Conservation (phyloP, 2,888 invertebrate genomes). For the Drosophila borborema region DNA sequence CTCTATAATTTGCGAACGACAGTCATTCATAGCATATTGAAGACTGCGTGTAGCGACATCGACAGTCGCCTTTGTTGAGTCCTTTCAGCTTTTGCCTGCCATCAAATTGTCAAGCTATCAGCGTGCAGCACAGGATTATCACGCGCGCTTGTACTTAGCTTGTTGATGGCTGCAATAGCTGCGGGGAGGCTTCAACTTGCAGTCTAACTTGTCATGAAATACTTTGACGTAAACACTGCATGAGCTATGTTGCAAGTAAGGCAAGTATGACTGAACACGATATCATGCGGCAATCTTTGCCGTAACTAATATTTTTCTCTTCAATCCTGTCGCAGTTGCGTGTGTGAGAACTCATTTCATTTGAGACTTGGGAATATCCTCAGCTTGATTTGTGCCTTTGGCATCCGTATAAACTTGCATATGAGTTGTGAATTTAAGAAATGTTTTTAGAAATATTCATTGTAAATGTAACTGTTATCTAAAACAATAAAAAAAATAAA, state of each 20-base stretch:
- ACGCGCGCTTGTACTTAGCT: background rate
- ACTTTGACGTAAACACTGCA: constrained; percentile 6
- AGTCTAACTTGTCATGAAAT: background rate
- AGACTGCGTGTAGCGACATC: background rate
- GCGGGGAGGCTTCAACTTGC: background rate
- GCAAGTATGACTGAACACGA: background rate
- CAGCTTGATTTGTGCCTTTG: background rate
- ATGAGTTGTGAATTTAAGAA: too few species aligned
- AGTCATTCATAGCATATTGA: background rate
- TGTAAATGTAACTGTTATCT: too few species aligned
- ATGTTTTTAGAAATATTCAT: too few species aligned
- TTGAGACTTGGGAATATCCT: background rate
- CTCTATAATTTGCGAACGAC: background rate
- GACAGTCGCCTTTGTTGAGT: background rate
- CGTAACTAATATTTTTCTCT: background rate
- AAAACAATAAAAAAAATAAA: too few species aligned
- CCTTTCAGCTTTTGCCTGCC: constrained; percentile 3
- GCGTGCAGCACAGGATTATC: constrained; percentile 6
- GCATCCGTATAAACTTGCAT: background rate
- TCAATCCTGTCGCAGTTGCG: background rate
- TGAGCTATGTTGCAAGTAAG: constrained; percentile 28
- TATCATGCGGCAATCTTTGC: background rate
- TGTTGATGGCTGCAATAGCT: background rate
- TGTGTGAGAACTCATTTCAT: background rate
- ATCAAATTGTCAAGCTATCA: constrained; percentile 12